Base-by-base conservation (phyloP, 2,888 invertebrate species). In the Mactromeris polynyma region DNA sequence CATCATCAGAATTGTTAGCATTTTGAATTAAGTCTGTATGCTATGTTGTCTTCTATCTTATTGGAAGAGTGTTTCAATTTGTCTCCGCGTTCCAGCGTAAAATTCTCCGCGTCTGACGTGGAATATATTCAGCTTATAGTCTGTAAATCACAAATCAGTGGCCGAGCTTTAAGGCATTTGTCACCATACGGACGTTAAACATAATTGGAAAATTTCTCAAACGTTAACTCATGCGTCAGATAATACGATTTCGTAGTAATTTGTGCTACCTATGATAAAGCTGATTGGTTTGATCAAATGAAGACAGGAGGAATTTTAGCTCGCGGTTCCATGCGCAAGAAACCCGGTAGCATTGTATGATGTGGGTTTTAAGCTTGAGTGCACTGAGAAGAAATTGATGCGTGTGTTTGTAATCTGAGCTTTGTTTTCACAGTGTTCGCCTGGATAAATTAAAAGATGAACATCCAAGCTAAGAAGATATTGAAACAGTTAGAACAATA, bases 41-140 rank as follows among this genome's bases (percentile, higher is more conserved):
- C 19, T 54, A 36, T 40, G 36, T 51, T 46, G 51, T 14, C 51
- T n/a, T 36, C 87, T 77, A 80, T 87, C 73, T 17, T 33, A 33
- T 73, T 73, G 73, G 31, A 33, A 11, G 19, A 64, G 36, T n/a
- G 73, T 89, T 93, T 90, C 92, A 93, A 92, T 93, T 93, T 93
- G 87, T 91, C 86, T 89, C 91, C 83, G 85, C 92, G 92, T 69
- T 91, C 91, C 90, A 88, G 88, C 91, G 91, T 91, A 92, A 92
- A 93, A 93, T 92, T 84, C 78, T 40, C 64, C 21, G 69, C 26
- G 84, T 69, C 81, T 87, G 86, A 86, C 86, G 36, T 58, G 89
- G 81, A 84, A 86, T 42, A 81, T 26, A 77, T 77, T 84, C 78
- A 82, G 83, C 82, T 89, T 89, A 89, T 82, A 85, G 85, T 42